Base-by-base conservation (phyloP, 1,140 invertebrate genomes). In the Diploscapter pachys region DNA sequence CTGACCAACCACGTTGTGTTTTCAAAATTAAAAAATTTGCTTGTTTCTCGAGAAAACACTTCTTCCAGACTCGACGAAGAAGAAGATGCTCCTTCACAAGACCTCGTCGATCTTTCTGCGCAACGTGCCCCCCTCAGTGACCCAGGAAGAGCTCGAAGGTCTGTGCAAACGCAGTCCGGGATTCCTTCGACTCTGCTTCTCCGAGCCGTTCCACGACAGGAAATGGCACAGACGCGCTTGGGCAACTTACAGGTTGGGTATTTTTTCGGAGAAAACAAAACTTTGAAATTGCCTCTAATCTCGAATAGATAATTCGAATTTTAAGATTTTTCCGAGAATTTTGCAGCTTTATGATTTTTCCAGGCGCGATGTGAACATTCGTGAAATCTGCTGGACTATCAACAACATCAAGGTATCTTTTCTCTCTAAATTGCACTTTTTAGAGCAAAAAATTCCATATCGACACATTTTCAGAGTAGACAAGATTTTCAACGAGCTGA, bases 341-440 rank as follows among this genome's bases (percentile, higher is more conserved):
- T 31, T 31, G 31, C 31, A 31, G 31, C 31, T 31, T 31, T 31
- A 31, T 31, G 31, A 31, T 31, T 31, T 31, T 31, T 31, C 31
- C 31, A 31, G 94, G 80, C 88, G 94, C 57, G 91, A 95, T 84
- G 95, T 98, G 5, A 98, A 98, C 85, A 98, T 99, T 75, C 98
- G 98, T 86, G 95, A 99, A 86, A 98, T 99, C 74, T 99, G 96
- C 86, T 99, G 95, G 95, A 95, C 93, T 86, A 89, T 99, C 6
- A 98, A 98, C 84, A 97, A 95, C 81, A 94, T 96, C 76, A 88
- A 93, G 80, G 92, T 94, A 31, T 31, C 31, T 31, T 31, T 31
- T 31, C 31, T 31, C 31, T 31, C 31, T 31, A 31, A 31, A 31
- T 31, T 31, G 31, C 31, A 31, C 31, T 31, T 31, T 31, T 31